A percentile compares a stretch with the other conserved stretches of the same genome.
These are phyloP conservation scores for Phylloscopus trochilus DNA, from an alignment of 2,113 vertebrate genomes.

Conservation along the genomic window DNA sequence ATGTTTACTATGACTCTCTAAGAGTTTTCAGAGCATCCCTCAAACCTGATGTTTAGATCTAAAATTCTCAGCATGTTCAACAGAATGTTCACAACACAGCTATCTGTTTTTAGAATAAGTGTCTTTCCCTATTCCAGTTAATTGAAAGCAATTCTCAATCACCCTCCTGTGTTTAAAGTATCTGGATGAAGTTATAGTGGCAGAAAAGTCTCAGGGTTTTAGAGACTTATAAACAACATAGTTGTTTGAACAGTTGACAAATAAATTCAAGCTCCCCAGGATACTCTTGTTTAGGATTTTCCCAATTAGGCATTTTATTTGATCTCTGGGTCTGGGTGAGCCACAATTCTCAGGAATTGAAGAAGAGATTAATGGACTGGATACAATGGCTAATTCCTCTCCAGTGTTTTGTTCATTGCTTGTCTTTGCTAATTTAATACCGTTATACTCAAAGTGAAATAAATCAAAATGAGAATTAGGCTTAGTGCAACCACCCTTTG, in stretches of 20 bases:
- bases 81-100: slow-evolving; percentile 65
- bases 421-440: slow-evolving; percentile 79
- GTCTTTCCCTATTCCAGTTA: slow-evolving; percentile 75
- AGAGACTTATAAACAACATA: slow-evolving; percentile 82
- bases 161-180: slow-evolving; percentile 78
- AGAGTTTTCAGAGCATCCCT: slow-evolving; percentile 52
- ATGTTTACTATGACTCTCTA: neutral
- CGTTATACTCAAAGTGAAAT: slow-evolving; percentile 74
- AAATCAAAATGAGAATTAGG: slow-evolving; percentile 82
- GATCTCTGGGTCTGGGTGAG: slow-evolving; percentile 78
- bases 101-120: slow-evolving; percentile 76
- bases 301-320: slow-evolving; percentile 86
- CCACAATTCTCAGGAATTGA: slow-evolving; percentile 79
- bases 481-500: slow-evolving; percentile 5
- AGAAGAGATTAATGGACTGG: slow-evolving; percentile 80
- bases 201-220: slow-evolving; percentile 72
- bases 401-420: slow-evolving; percentile 78
- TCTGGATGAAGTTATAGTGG: slow-evolving; percentile 75
- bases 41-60: slow-evolving; percentile 61
- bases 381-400: slow-evolving; percentile 80
- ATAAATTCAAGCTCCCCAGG: slow-evolving; percentile 79
- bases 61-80: slow-evolving; percentile 71
- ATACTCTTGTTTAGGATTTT: slow-evolving; percentile 81
- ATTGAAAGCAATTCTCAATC: slow-evolving; percentile 82
- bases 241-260: slow-evolving; percentile 81